Evolutionary conservation across 2,113 vertebrate species (phyloP).

Genomic region (Empidonax traillii): DNA sequence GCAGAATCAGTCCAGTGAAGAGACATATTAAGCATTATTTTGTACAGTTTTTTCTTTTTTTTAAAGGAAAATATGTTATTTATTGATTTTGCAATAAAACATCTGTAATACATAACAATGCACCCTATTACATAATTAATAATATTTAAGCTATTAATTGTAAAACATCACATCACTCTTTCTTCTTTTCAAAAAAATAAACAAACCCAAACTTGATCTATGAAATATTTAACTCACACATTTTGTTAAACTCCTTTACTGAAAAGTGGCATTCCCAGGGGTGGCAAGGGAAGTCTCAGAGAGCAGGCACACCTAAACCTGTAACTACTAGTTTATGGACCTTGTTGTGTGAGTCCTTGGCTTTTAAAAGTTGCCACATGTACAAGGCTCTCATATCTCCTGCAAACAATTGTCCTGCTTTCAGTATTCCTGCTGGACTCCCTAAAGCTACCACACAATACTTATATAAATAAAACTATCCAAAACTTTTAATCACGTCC

Average conservation of each 20-base stretch:
- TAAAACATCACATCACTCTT: not conserved
- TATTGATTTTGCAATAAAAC: conserved; percentile 24
- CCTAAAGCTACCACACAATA: not conserved
- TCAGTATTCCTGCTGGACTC: not conserved
- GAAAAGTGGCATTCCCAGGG: not conserved
- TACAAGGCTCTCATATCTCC: not conserved
- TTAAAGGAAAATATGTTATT: conserved; percentile 23
- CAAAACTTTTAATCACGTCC: not conserved
- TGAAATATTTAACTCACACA: not conserved
- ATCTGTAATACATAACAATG: not conserved
- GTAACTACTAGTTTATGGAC: not conserved
- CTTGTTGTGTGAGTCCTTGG: not conserved
- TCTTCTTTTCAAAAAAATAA: not conserved
- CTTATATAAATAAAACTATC: not conserved
- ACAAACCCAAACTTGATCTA: not conserved
- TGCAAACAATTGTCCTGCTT: not conserved
- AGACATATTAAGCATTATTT: not conserved
- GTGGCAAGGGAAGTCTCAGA: not conserved
- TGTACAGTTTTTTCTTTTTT: not conserved
- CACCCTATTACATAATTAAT: not conserved
- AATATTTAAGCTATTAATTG: not conserved
- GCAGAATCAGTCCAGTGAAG: not conserved
- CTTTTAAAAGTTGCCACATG: not conserved
- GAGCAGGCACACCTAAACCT: not conserved
- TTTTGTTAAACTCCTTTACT: not conserved